Evolutionary conservation across 2,888 invertebrate species (phyloP).

Genomic region (Himalopsyche tibetana): DNA sequence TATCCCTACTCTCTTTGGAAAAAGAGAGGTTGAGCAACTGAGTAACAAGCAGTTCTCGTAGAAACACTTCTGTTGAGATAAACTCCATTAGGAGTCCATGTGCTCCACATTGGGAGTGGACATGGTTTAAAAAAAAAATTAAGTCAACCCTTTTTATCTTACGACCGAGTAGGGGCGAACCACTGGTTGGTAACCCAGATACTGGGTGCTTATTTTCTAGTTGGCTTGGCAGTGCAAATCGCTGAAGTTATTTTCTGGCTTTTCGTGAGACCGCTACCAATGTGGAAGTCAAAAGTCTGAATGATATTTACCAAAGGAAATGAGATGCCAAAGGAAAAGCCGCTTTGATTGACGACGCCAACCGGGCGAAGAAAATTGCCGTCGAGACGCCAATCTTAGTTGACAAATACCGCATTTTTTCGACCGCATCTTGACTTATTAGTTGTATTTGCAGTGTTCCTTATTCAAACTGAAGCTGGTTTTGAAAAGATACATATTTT

Average conservation of each 20-base stretch:
- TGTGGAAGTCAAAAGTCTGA: conserved; percentile 48
- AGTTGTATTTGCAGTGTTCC: neutral
- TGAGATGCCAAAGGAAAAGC: conserved; percentile 66
- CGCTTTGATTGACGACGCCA: conserved; percentile 65
- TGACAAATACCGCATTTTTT: conserved; percentile 55
- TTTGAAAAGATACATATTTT: too few species aligned
- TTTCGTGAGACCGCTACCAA: neutral
- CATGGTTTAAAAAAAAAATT: too few species aligned
- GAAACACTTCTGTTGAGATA: too few species aligned
- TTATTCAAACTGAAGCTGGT: neutral
- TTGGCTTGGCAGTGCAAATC: neutral
- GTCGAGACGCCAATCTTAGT: conserved; percentile 53
- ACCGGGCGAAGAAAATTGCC: conserved; percentile 62
- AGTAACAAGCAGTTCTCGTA: too few species aligned
- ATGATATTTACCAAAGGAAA: conserved; percentile 62
- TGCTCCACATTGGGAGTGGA: too few species aligned
- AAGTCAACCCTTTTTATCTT: too few species aligned
- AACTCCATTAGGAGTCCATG: too few species aligned
- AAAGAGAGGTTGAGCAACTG: too few species aligned
- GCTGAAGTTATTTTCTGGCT: neutral
- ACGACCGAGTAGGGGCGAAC: too few species aligned
- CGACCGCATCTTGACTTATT: conserved; percentile 53
- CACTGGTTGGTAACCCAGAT: too few species aligned
- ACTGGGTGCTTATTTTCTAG: neutral
- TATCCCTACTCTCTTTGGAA: too few species aligned